A percentile compares a stretch with the other conserved stretches of the same genome.
phyloP scores from a whole-genome alignment of 1,140 invertebrate genomes.

The Formica exsecta region DNA sequence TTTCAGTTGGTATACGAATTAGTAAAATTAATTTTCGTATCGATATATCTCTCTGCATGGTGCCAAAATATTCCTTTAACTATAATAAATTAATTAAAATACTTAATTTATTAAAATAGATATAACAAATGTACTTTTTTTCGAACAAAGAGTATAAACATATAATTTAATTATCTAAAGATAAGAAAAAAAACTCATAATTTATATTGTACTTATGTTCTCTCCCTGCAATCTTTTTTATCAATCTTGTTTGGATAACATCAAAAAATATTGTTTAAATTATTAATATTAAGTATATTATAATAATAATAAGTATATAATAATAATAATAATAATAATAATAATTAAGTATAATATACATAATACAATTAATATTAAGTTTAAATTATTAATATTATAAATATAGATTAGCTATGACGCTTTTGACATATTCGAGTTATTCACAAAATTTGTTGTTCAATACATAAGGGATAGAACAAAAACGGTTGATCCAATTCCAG shows the following conservation, averaged over 20 bases:
- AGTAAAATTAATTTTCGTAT: not conserved
- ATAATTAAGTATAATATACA: too few species aligned
- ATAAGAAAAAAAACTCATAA: not conserved
- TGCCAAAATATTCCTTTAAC: not conserved
- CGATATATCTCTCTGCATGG: not conserved
- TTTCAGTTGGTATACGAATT: not conserved
- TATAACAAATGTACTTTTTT: not conserved
- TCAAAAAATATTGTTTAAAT: too few species aligned
- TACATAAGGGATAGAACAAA: not conserved
- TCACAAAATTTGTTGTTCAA: not conserved
- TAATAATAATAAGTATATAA: too few species aligned
- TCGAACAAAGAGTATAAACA: not conserved
- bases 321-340: too few species aligned
- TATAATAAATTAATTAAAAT: not conserved
- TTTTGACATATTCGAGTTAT: not conserved
- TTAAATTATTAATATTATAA: too few species aligned
- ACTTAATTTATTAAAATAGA: too few species aligned
- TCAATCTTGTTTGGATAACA: too few species aligned
- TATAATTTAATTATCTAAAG: not conserved
- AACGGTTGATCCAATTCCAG: conserved; percentile 15
- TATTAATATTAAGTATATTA: too few species aligned
- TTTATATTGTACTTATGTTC: not conserved
- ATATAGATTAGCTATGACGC: too few species aligned
- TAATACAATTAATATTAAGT: too few species aligned
- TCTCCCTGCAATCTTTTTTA: too few species aligned